Conservation (phyloP, 1,140 invertebrate species). For the Aphaenogaster floridana region DNA sequence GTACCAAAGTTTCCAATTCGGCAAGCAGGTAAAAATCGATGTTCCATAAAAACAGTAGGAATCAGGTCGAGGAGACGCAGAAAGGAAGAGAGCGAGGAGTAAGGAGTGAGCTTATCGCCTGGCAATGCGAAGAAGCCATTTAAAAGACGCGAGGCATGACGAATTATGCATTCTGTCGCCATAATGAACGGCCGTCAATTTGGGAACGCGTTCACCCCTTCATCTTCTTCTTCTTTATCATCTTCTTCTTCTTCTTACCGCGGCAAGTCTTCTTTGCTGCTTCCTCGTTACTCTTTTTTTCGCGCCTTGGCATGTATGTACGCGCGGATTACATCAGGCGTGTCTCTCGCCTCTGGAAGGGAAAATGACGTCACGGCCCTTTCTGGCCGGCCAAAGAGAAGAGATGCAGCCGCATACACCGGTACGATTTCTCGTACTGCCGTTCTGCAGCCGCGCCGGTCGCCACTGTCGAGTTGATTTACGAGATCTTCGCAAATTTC, state of each 20-base stretch:
- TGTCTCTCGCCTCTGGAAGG: constrained; percentile 45
- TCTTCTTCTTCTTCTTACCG: not conserved
- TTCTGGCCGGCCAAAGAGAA: constrained; percentile 60
- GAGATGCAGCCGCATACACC: constrained; percentile 48
- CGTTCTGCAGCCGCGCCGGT: constrained; percentile 8
- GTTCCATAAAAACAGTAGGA: not conserved
- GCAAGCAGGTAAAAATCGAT: not conserved
- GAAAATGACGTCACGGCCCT: constrained; percentile 75
- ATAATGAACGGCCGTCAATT: constrained; percentile 62
- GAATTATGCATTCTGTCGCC: constrained; percentile 58
- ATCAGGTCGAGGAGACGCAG: constrained; percentile 1
- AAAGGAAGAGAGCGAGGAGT: constrained; percentile 2
- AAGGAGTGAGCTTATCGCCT: constrained; percentile 21
- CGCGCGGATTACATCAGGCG: constrained; percentile 65
- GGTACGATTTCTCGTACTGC: constrained; percentile 39
- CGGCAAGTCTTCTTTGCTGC: not conserved
- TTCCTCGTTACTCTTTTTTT: constrained; percentile 53
- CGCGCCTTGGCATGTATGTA: constrained; percentile 24
- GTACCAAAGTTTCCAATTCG: not conserved
- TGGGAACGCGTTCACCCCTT: constrained; percentile 9
- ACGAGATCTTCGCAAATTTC: constrained; percentile 38
- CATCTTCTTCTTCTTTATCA: constrained; percentile 8
- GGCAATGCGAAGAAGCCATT: constrained; percentile 27
- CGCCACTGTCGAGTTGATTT: constrained; percentile 61
- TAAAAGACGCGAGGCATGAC: constrained; percentile 59